Evolutionary conservation across 2,888 invertebrate genomes (phyloP).

Genomic region (Oxystoma pomonae): DNA sequence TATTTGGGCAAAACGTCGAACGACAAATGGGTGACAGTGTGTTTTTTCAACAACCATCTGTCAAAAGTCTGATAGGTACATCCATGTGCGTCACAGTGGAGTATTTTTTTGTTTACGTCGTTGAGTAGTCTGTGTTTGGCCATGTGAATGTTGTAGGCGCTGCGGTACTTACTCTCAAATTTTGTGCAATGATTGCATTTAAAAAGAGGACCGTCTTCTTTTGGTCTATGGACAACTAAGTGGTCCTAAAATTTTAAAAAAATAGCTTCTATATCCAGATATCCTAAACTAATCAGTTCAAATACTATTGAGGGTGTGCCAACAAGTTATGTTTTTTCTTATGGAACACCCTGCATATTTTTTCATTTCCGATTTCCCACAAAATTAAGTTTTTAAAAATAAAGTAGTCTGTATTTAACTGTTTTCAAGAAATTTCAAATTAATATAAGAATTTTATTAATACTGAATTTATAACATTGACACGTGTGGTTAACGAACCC

Average conservation of each 20-base stretch:
- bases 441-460: no score
- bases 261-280: no score
- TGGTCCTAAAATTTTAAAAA: not conserved
- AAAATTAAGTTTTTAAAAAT: no score
- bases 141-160: not conserved
- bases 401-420: no score
- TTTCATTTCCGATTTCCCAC: no score
- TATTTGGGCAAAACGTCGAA: not conserved
- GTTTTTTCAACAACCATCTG: not conserved
- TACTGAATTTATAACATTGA: no score
- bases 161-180: not conserved
- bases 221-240: not conserved
- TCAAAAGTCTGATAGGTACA: not conserved
- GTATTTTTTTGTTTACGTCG: not conserved
- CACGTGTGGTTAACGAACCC: no score
- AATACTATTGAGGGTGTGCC: no score
- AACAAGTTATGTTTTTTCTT: no score
- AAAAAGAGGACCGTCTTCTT: not conserved
- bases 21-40: not conserved
- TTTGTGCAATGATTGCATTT: not conserved
- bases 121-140: not conserved
- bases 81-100: not conserved
- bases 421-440: no score
- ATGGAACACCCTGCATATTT: no score
- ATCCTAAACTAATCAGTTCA: no score